These are phyloP conservation scores for Bolinopsis microptera DNA, from an alignment of 37 sponge, comb jelly and placozoan genomes.

Conservation along the genomic window DNA sequence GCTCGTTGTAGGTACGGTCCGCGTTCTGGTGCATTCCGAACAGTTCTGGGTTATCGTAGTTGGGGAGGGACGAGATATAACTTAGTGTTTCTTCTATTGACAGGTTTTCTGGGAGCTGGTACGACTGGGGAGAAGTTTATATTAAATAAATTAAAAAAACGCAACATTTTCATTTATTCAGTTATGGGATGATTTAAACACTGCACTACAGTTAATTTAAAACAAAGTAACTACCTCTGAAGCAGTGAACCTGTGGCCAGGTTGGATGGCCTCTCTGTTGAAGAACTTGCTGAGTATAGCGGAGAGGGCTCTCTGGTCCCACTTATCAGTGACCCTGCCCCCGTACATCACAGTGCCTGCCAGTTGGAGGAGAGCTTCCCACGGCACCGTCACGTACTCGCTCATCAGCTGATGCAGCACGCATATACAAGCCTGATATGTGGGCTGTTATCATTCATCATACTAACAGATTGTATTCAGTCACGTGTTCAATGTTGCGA, in stretches of 20 bases:
- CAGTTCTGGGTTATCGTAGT: constrained; percentile 91
- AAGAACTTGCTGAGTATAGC: constrained; percentile 92
- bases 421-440: constrained; percentile 44
- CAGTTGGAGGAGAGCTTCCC: constrained; percentile 46
- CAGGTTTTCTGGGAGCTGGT: constrained; percentile 19
- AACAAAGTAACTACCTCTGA: constrained; percentile 72
- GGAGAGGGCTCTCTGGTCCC: constrained; percentile 93
- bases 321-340: constrained; percentile 96
- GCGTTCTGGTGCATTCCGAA: constrained; percentile 99
- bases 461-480: too few species aligned
- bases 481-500: too few species aligned
- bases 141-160: too few species aligned
- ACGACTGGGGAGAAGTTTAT: constrained; percentile 60
- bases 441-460: too few species aligned
- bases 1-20: constrained; percentile 84
- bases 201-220: too few species aligned
- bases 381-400: constrained; percentile 52
- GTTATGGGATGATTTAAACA: too few species aligned
- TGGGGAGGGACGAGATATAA: constrained; percentile 85
- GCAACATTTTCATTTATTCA: too few species aligned
- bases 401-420: constrained; percentile 64
- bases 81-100: constrained; percentile 42
- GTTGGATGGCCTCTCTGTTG: constrained; percentile 74
- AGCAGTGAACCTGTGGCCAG: constrained; percentile 78
- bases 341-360: constrained; percentile 84